Evolutionary conservation across 64 coral and sea anemone genomes (phyloP).

Genomic region (Cladopsammia gracilis): DNA sequence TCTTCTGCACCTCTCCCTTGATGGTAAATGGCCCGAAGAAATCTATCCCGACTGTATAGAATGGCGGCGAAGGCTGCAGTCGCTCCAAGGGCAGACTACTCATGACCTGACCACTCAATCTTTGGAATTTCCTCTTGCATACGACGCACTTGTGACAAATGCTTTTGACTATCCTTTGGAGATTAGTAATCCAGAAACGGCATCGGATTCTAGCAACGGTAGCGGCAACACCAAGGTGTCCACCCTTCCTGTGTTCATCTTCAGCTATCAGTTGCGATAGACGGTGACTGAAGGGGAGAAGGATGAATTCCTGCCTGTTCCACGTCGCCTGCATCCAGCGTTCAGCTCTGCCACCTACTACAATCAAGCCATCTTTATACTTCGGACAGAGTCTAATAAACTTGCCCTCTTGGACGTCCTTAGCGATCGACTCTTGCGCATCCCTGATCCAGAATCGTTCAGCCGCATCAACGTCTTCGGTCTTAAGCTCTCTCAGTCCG

Average conservation of each 20-base stretch:
- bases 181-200: conserved; percentile 43
- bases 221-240: conserved; percentile 20
- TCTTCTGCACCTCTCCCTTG: conserved; percentile 50
- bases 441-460: conserved; percentile 18
- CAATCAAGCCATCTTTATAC: conserved; percentile 40
- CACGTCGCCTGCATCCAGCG: background rate
- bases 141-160: conserved; percentile 34
- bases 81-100: conserved; percentile 34
- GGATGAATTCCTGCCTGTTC: conserved; percentile 52
- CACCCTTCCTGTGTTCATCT: conserved; percentile 18
- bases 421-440: conserved; percentile 18
- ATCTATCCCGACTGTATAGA: conserved; percentile 39
- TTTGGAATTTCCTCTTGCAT: conserved; percentile 7
- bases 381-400: conserved; percentile 34
- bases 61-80: conserved; percentile 38
- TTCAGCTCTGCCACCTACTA: conserved; percentile 53
- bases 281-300: conserved; percentile 31
- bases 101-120: conserved; percentile 32
- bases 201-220: conserved; percentile 29
- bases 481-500: conserved; percentile 13
- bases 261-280: conserved; percentile 39
- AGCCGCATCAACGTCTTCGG: background rate
- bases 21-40: conserved; percentile 63
- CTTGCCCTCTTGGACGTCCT: conserved; percentile 30
- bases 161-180: too few relatives aligned